Base-by-base conservation (phyloP, 2,888 invertebrate species). In the Dynastes grantii region DNA sequence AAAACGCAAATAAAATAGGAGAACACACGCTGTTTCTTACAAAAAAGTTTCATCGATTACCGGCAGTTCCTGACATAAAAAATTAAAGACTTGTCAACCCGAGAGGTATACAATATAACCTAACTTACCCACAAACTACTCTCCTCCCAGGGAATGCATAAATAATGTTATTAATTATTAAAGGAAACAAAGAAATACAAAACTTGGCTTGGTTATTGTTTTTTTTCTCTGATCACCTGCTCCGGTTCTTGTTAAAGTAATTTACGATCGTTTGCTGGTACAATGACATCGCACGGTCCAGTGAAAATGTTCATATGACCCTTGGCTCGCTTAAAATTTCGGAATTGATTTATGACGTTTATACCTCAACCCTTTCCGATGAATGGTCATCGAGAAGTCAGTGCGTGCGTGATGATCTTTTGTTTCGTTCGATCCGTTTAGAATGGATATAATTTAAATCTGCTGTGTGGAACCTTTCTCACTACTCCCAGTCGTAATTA, bases 241-340 rank as follows among this genome's bases (percentile, higher is more conserved):
- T 68, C n/a, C 4, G 13, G 22, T 51, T 51, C 51, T 67, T 68
- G 68, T 68, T 68, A 51, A 51, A 29, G 51, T 68, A 68, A 68
- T 68, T 68, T 68, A 68, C 51, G 68, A 68, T 22, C 68, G 27
- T 51, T 51, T 16, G n/a, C 11, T 22, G 8, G 27, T 13, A 29
- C 63, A 63, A 29, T 29, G 29, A 63, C 51, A 51, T 51, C 13
- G 51, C 51, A 27, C 68, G 9, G 51, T 51, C 11, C 27, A 68
- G 49, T 68, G 29, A 68, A 68, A 68, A 68, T 29, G 68, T 68
- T 68, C 68, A 68, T 22, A 68, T 68, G 51, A 49, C 13, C 68
- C 49, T 11, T 22, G 68, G 22, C 51, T 68, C 51, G 29, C 29
- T n/a, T 51, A 27, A 51, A 51, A 68, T 68, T 68, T 68, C 27